A percentile compares a stretch with the other conserved stretches of the same genome.
These are phyloP conservation scores for Ecdyonurus torrentis DNA, from an alignment of 2,888 invertebrate species.

Conservation along the genomic window DNA sequence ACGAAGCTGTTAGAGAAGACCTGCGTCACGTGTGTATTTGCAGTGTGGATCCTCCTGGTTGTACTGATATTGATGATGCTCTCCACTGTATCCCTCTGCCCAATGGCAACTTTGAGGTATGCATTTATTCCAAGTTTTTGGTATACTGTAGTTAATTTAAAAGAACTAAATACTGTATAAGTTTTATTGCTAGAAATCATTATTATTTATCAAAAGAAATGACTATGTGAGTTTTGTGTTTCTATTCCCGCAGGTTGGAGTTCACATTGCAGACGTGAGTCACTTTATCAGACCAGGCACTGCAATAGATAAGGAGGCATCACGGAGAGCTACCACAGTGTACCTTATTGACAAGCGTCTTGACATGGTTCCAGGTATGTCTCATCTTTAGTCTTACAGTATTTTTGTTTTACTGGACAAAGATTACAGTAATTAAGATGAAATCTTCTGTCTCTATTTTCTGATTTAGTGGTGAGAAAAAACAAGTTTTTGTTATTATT, in stretches of 20 bases:
- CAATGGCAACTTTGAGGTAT: conserved; percentile 55
- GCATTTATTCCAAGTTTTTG: background rate
- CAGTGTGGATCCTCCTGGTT: conserved; percentile 95
- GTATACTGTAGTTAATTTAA: background rate
- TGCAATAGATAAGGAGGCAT: conserved; percentile 84
- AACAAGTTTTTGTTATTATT: too few species aligned
- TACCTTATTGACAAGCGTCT: conserved; percentile 88
- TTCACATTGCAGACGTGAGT: conserved; percentile 97
- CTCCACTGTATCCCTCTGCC: conserved; percentile 52
- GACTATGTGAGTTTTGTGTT: background rate
- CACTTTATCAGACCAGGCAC: conserved; percentile 90
- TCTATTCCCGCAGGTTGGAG: conserved; percentile 48
- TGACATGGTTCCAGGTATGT: conserved; percentile 57
- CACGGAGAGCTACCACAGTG: conserved; percentile 86
- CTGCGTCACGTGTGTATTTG: conserved; percentile 73
- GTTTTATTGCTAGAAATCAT: too few species aligned
- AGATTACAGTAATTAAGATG: too few species aligned
- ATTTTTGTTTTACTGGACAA: background rate
- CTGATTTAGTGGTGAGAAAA: too few species aligned
- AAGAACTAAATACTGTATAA: too few species aligned
- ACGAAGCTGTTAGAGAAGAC: conserved; percentile 61
- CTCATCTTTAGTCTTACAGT: background rate
- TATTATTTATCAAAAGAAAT: background rate
- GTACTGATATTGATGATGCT: conserved; percentile 98
- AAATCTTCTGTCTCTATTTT: too few species aligned